Conservation (phyloP, 2,113 vertebrate genomes). For the Cichladusa arquata region DNA sequence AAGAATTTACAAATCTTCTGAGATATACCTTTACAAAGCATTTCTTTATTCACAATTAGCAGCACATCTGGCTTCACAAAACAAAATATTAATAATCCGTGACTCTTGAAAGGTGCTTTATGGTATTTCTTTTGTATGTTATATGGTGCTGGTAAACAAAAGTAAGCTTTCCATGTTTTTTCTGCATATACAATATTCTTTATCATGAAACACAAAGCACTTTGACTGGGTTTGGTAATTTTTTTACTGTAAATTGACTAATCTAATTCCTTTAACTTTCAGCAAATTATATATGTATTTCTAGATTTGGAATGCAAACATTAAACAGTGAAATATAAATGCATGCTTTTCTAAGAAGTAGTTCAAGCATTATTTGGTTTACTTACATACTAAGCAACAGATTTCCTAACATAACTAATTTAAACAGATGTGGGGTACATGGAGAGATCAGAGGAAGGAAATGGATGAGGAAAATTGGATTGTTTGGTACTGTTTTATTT, state of each 20-base stretch:
- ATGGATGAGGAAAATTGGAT: background rate
- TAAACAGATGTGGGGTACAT: background rate
- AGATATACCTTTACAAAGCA: background rate
- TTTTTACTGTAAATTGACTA: background rate
- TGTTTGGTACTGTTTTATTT: background rate
- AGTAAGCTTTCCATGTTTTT: background rate
- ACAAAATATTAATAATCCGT: background rate
- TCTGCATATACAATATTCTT: background rate
- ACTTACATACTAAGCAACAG: background rate
- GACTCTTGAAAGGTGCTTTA: background rate
- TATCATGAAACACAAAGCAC: background rate
- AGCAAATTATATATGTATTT: background rate
- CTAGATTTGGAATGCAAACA: background rate
- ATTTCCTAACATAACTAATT: background rate
- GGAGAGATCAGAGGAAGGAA: background rate
- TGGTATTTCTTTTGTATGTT: background rate
- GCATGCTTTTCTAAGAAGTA: background rate
- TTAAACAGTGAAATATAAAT: background rate
- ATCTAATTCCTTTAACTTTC: background rate
- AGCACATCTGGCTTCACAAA: background rate
- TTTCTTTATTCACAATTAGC: background rate
- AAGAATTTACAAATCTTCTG: background rate
- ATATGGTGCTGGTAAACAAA: background rate
- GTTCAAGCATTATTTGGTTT: background rate
- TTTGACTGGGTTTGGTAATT: background rate